Evolutionary conservation across 1,140 invertebrate genomes (phyloP), one percentile per base, ranked within the genome.

Genomic region (Proales similis): DNA sequence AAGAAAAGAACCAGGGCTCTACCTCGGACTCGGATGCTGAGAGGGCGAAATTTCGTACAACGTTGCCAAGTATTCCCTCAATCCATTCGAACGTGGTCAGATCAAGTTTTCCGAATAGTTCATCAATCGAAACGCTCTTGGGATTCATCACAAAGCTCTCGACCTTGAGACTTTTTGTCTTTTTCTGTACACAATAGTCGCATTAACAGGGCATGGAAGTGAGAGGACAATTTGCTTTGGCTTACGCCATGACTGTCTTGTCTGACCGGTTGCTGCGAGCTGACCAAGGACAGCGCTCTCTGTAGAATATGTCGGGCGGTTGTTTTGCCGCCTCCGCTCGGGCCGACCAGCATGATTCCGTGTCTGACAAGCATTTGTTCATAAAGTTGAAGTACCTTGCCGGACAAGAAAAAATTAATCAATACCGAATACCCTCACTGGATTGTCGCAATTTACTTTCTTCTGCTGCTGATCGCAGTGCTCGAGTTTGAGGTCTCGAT

Each of bases 51-150:
- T 26, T 26, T 7, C 51, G 39, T 4, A 46, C 36, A 3, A 61
- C 39, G 47, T 61, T 46, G 0, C 39, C 39, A 48, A 90, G 79
- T 3, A 90, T 83, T 3, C 87, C 87, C 75, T 91, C 87, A 53
- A 82, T 80, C 87, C 87, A 90, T 76, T 88, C 86, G 30, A 84
- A 83, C 4, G 85, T 87, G 17, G 79, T 80, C 66, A 87, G 75
- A 74, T 89, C 86, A 74, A 86, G 88, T 72, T 89, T 85, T 17
- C 87, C 87, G 69, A 89, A 90, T 24, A 90, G 73, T 76, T 90
- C 87, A 6, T 83, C 83, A 36, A 88, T 74, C 63, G 81, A 84
- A 43, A 89, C 68, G 26, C 86, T 83, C 70, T 89, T 90, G 0
- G 87, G 87, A 77, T 90, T 90, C 29, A 91, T 80, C 4, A 46